phyloP scores from a whole-genome alignment of 1,140 invertebrate genomes.

The Ostrea edulis region DNA sequence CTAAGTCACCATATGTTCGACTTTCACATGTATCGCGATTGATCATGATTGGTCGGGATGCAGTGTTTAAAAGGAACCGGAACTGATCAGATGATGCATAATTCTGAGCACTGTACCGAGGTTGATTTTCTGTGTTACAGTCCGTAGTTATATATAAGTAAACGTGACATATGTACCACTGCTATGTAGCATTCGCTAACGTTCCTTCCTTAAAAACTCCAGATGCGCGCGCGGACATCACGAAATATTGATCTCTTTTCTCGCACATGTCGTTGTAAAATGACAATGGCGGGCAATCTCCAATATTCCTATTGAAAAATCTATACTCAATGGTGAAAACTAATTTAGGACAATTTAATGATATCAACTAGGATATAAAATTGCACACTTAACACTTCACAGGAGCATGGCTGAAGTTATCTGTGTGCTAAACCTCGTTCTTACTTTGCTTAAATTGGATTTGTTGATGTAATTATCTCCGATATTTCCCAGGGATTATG shows the following conservation, averaged over 20 bases:
- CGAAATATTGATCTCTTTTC: constrained; percentile 13
- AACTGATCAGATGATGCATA: neutral
- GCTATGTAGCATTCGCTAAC: constrained; percentile 24
- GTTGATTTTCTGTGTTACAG: neutral
- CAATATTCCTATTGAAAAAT: constrained; percentile 38
- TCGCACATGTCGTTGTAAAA: constrained; percentile 36
- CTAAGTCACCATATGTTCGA: constrained; percentile 15
- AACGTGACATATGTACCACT: constrained; percentile 13
- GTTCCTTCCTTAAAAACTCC: constrained; percentile 29
- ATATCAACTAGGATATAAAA: constrained; percentile 24
- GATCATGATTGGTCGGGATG: neutral
- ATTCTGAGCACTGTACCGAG: neutral
- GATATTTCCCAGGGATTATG: neutral
- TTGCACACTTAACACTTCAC: neutral
- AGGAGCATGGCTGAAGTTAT: neutral
- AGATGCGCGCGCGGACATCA: constrained; percentile 29
- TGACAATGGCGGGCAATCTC: constrained; percentile 35
- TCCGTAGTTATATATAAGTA: constrained; percentile 18
- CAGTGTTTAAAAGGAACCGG: neutral
- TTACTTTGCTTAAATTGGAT: neutral
- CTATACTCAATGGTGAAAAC: constrained; percentile 28
- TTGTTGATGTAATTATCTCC: neutral
- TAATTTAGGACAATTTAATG: constrained; percentile 36
- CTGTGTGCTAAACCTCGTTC: neutral
- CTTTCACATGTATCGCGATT: constrained; percentile 1